Evolutionary conservation across 2,797 vertebrate genomes (phyloP).

Genomic region (Rousettus madagascariensis): DNA sequence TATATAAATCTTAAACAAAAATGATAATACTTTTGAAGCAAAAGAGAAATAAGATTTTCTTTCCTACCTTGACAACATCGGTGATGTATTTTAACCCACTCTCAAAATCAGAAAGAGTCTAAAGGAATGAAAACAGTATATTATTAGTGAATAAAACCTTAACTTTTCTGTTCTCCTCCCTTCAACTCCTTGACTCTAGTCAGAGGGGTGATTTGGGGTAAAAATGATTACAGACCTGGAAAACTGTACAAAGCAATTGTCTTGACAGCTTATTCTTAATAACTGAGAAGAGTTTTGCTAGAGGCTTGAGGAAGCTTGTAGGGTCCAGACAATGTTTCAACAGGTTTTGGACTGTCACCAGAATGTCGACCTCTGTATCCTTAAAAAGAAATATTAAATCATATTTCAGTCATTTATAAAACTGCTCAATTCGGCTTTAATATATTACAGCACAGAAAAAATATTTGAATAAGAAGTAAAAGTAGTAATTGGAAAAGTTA

Average conservation of each 20-base stretch:
- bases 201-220: not conserved
- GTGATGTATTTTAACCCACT: constrained; percentile 90
- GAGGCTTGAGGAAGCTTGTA: constrained; percentile 89
- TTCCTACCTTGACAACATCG: constrained; percentile 91
- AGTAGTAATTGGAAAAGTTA: not conserved
- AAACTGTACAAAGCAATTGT: constrained; percentile 90
- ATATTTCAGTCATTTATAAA: constrained; percentile 37
- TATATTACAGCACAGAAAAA: not conserved
- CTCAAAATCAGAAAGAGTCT: constrained; percentile 94
- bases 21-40: not conserved
- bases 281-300: constrained; percentile 93
- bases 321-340: constrained; percentile 90
- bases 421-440: not conserved
- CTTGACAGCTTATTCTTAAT: constrained; percentile 92
- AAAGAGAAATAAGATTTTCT: constrained; percentile 35
- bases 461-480: constrained; percentile 43
- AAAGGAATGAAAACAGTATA: constrained; percentile 57
- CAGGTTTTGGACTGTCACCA: constrained; percentile 95
- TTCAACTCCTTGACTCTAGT: too few species aligned
- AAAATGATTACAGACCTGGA: constrained; percentile 88
- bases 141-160: not conserved
- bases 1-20: not conserved
- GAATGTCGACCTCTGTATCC: constrained; percentile 94
- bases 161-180: not conserved
- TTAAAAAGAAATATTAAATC: constrained; percentile 77